These are phyloP conservation scores for Diarsia rubi DNA, from an alignment of 2,888 invertebrate species.

Conservation along the genomic window DNA sequence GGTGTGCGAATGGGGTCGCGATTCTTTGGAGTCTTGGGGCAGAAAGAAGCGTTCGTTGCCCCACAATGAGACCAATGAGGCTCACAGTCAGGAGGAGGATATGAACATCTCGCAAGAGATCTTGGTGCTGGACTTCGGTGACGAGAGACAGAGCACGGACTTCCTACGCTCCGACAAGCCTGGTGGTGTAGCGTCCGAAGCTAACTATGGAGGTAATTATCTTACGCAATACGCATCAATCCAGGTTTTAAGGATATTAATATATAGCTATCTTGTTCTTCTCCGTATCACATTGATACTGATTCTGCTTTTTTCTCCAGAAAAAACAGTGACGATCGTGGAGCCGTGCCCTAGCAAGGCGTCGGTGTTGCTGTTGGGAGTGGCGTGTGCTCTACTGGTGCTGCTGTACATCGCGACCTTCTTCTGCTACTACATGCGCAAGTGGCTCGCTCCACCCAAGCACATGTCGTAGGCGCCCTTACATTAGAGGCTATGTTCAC, in stretches of 20 bases:
- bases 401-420: slow-evolving; percentile 97
- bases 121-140: slow-evolving; percentile 97
- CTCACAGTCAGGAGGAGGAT: slow-evolving; percentile 93
- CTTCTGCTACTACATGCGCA: slow-evolving; percentile 98
- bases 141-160: slow-evolving; percentile 95
- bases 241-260: neutral
- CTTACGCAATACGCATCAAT: neutral
- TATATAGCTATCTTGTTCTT: neutral
- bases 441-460: slow-evolving; percentile 96
- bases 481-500: slow-evolving; percentile 54
- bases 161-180: slow-evolving; percentile 94
- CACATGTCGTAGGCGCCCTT: slow-evolving; percentile 90
- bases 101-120: slow-evolving; percentile 99
- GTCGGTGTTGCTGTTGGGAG: slow-evolving; percentile 97
- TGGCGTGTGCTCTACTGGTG: slow-evolving; percentile 97
- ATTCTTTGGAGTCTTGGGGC: slow-evolving; percentile 97
- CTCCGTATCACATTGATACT: neutral
- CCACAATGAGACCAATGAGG: slow-evolving; percentile 91
- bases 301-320: slow-evolving; percentile 86
- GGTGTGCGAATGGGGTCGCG: slow-evolving; percentile 97
- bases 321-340: slow-evolving; percentile 97
- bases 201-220: slow-evolving; percentile 93
- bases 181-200: slow-evolving; percentile 90
- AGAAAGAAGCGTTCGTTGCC: slow-evolving; percentile 95
- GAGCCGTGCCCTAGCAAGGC: slow-evolving; percentile 98